Conservation (phyloP, 2,797 vertebrate species). For the Orestias chungarensis region DNA sequence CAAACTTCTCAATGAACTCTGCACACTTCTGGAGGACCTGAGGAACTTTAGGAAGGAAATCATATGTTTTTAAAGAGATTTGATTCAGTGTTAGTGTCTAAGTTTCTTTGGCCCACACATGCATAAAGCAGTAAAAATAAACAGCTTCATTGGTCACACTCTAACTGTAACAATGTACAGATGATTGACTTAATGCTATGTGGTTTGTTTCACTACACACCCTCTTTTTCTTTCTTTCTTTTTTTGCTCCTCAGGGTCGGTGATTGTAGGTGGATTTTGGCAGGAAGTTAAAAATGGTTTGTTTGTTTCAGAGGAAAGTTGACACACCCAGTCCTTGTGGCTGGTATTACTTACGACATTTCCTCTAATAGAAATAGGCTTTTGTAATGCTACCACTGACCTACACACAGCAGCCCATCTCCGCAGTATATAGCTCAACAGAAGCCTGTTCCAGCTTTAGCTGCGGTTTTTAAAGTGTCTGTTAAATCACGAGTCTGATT, state of each 20-base stretch:
- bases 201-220: constrained; percentile 51
- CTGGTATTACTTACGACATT: constrained; percentile 84
- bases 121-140: constrained; percentile 28
- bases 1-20: constrained; percentile 95
- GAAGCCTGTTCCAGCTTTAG: constrained; percentile 2
- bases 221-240: too few species aligned
- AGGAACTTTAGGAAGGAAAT: constrained; percentile 81
- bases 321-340: constrained; percentile 85
- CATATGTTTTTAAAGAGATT: constrained; percentile 11
- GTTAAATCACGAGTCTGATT: constrained; percentile 28
- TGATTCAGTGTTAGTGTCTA: background rate
- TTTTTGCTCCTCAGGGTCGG: constrained; percentile 66
- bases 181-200: constrained; percentile 40
- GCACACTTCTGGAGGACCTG: constrained; percentile 94
- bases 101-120: background rate
- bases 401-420: constrained; percentile 53
- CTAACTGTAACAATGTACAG: constrained; percentile 34
- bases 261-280: constrained; percentile 79
- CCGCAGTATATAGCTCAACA: constrained; percentile 35
- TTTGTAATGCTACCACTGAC: constrained; percentile 76
- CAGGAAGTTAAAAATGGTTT: constrained; percentile 88
- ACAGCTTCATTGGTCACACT: constrained; percentile 18
- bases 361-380: constrained; percentile 84
- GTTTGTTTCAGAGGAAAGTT: constrained; percentile 87
- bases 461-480: constrained; percentile 9